Base-by-base conservation (phyloP, 2,797 vertebrate genomes). In the Hafferia zeledoni region DNA sequence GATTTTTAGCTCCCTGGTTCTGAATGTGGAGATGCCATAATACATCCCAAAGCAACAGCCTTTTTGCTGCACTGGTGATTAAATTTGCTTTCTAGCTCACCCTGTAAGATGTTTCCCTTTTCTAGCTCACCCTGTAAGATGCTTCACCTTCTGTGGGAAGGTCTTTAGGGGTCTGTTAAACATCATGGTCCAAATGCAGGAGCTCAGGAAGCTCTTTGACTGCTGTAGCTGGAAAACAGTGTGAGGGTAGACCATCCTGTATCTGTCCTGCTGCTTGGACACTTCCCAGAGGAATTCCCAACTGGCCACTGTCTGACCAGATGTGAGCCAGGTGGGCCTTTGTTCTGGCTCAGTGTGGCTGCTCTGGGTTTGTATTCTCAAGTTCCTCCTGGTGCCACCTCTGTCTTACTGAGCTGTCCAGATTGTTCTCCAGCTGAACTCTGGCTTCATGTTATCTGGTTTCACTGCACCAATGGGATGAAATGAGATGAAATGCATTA, bases 331-430 rank as follows among this genome's bases (percentile, higher is more conserved):
- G 69, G 75, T 59, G 90, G 61, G n/a, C 41, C 63, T 50, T 72
- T n/a, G 22, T 17, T 53, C 74, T 0, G 0, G 33, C 6, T 0
- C 50, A 30, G 69, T 1, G 4, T 46, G 74, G 57, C 79, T 80
- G 19, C 84, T 71, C 4, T 7, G 0, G 60, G 52, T 83, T 86
- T 65, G 24, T 55, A 17, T 37, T 76, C 93, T 47, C 8, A 17
- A 39, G 35, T n/a, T 50, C 50, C 28, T 83, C 50, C 65, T 82
- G 75, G 79, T 92, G 70, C 94, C 2, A 7, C 67, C 70, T 81
- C 52, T 84, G 43, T n/a, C 52, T 81, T 30, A 35, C 24, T 10
- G 61, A 72, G 57, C 44, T 74, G 79, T 49, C 70, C 83, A 41
- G 39, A 25, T 31, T 30, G 41, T 77, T 87, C 9, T 43, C 79